Evolutionary conservation across 37 sponge, comb jelly and placozoan species (phyloP).

Genomic region (Crambe crambe): DNA sequence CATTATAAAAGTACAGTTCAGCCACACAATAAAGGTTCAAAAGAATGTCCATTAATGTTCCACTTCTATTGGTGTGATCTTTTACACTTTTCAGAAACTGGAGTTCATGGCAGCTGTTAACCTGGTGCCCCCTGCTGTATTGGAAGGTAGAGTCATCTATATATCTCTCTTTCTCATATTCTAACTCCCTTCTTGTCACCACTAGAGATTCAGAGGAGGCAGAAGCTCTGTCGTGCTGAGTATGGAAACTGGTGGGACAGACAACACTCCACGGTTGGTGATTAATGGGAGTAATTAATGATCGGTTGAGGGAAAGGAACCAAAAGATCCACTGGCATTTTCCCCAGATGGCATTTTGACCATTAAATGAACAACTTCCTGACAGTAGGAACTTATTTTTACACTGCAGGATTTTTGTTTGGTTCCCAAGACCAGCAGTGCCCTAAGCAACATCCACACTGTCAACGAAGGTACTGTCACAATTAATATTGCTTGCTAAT

Average conservation of each 20-base stretch:
- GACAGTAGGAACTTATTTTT: conserved; percentile 2
- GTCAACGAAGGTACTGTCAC: not conserved
- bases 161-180: not conserved
- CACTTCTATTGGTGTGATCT: too few relatives aligned
- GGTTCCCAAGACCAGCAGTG: conserved; percentile 42
- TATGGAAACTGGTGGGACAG: conserved; percentile 79
- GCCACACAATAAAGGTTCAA: too few relatives aligned
- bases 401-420: conserved; percentile 53
- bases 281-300: not conserved
- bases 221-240: conserved; percentile 51
- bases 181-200: not conserved
- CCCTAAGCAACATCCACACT: conserved; percentile 2
- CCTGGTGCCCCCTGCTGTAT: conserved; percentile 63
- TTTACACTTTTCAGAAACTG: conserved; percentile 33
- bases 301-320: not conserved
- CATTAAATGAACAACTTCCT: too few relatives aligned
- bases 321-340: too few relatives aligned
- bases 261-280: conserved; percentile 49
- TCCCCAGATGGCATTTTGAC: too few relatives aligned
- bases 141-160: conserved; percentile 38
- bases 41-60: too few relatives aligned
- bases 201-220: conserved; percentile 58
- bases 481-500: too few relatives aligned
- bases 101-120: conserved; percentile 65
- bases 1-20: too few relatives aligned